Evolutionary conservation across 2,113 vertebrate genomes (phyloP), one percentile per base, ranked within the genome.

Genomic region (Caranx ignobilis): DNA sequence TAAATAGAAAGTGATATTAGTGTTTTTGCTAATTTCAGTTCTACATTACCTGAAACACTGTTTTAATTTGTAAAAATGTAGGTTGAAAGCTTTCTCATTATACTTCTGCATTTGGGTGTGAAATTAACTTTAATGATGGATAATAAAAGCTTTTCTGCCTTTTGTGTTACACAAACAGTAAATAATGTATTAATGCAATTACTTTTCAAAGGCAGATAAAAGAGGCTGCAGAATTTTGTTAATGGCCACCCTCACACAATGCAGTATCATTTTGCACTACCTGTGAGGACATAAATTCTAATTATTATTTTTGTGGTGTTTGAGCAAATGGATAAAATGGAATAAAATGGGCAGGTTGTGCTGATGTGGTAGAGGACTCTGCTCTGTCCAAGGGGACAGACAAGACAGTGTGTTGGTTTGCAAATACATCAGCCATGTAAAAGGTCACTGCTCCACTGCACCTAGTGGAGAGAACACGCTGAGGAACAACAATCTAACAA

Each of bases 351-450:
- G 47, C 34, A 39, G 66, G 74, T 73, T 82, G 31, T 39, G n/a
- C 47, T 15, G 26, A 26, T 26, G 45, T n/a, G 4, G 56, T 54
- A 11, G 34, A 66, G 21, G 67, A 19, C 64, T 57, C 43, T 8
- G 7, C 71, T 11, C 11, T 18, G 50, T 82, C 83, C 76, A 41
- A 3, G 34, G 71, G 87, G 83, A 84, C 64, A 57, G 59, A 43
- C 52, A 55, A 52, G 67, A 70, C 13, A 6, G 48, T 18, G 71
- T 62, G 75, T 37, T 70, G 64, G 43, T 79, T 66, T 74, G 76
- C 68, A 68, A 70, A 85, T 34, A 63, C 66, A 86, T 45, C 70
- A 83, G 71, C 74, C 68, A 64, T 34, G 2, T 45, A 83, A 87
- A 87, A 88, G 77, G 84, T 77, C 77, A 83, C 2, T 1, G 18